Evolutionary conservation across 2,113 vertebrate genomes (phyloP).

Genomic region (Scytalopus superciliaris): DNA sequence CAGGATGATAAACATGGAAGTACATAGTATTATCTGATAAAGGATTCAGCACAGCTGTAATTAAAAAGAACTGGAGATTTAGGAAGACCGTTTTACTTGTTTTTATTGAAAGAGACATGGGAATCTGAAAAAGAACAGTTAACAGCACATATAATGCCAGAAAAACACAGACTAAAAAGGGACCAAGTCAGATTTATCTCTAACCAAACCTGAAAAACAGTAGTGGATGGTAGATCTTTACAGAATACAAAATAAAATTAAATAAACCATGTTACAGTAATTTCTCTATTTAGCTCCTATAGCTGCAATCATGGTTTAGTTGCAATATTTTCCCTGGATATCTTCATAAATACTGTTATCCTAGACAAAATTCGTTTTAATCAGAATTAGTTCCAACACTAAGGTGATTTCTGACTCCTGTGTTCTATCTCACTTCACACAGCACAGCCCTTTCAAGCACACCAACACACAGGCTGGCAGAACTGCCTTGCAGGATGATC

Average conservation of each 20-base stretch:
- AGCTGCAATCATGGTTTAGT: not conserved
- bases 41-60: not conserved
- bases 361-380: not conserved
- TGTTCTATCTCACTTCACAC: not conserved
- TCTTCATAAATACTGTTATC: not conserved
- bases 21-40: not conserved
- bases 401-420: not conserved
- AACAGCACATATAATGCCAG: not conserved
- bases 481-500: not conserved
- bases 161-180: not conserved
- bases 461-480: not conserved
- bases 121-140: not conserved
- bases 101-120: not conserved
- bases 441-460: not conserved
- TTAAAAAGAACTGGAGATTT: not conserved
- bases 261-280: not conserved
- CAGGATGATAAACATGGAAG: not conserved
- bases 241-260: not conserved
- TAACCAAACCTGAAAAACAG: not conserved
- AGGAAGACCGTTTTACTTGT: not conserved
- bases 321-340: not conserved
- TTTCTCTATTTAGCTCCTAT: not conserved
- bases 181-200: not conserved
- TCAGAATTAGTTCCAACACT: not conserved
- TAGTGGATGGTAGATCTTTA: not conserved